Conservation (phyloP, 2,113 vertebrate species). For the Oreochromis niloticus region DNA sequence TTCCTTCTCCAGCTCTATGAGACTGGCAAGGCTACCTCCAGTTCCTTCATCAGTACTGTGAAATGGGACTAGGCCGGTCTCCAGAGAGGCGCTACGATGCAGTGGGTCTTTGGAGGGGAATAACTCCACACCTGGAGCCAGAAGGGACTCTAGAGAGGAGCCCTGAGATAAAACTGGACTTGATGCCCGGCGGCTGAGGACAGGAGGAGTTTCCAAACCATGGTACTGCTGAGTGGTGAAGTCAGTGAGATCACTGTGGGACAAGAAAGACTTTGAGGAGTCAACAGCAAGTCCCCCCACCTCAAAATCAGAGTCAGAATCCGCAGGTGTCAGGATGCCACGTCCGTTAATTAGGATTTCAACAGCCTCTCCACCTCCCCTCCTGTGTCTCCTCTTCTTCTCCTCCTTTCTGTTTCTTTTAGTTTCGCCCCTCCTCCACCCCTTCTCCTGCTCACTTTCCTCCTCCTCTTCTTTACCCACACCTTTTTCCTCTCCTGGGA, state of each 20-base stretch:
- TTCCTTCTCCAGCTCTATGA: slow-evolving; percentile 19
- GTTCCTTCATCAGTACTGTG: slow-evolving; percentile 74
- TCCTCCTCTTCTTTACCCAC: slow-evolving; percentile 33
- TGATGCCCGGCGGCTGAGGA: neutral
- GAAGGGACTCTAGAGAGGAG: slow-evolving; percentile 90
- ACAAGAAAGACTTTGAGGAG: slow-evolving; percentile 33
- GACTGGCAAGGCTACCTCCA: slow-evolving; percentile 78
- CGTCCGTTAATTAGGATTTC: slow-evolving; percentile 77
- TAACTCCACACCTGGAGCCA: slow-evolving; percentile 77
- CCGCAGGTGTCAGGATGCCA: slow-evolving; percentile 61
- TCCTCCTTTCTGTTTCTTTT: slow-evolving; percentile 61
- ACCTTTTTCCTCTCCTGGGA: slow-evolving; percentile 26
- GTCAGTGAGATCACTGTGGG: slow-evolving; percentile 32
- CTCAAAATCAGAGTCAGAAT: slow-evolving; percentile 62
- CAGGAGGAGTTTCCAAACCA: slow-evolving; percentile 18
- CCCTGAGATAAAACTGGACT: slow-evolving; percentile 71
- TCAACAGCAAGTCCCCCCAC: slow-evolving; percentile 4
- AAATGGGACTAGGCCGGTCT: slow-evolving; percentile 84
- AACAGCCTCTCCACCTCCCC: slow-evolving; percentile 75
- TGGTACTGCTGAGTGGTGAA: neutral
- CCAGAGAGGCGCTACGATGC: slow-evolving; percentile 86
- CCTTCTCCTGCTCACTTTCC: slow-evolving; percentile 37
- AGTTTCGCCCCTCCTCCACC: slow-evolving; percentile 3
- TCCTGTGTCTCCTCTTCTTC: slow-evolving; percentile 57
- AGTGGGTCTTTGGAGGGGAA: slow-evolving; percentile 80